These are phyloP conservation scores for Rotaria magnacalcarata DNA, from an alignment of 2,888 invertebrate genomes.

Conservation along the genomic window DNA sequence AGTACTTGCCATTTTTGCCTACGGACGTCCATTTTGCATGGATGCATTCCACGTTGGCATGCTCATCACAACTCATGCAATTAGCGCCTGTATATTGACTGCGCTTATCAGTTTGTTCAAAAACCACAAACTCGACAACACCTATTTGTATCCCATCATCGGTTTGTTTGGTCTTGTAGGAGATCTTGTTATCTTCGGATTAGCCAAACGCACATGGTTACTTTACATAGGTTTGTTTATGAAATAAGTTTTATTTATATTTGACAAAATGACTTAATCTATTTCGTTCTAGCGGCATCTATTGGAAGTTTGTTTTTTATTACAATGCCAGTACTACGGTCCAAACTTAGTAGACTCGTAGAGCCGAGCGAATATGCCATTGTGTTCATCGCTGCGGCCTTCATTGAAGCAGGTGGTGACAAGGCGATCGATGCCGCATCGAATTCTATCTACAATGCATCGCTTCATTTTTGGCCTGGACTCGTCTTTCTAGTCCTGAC, in stretches of 20 bases:
- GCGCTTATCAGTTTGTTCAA: background rate
- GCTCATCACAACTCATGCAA: background rate
- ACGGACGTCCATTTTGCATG: conserved; percentile 9
- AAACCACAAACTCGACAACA: background rate
- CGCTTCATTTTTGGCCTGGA: background rate
- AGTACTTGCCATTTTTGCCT: background rate
- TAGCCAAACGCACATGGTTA: background rate
- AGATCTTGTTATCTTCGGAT: background rate
- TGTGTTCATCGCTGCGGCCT: background rate
- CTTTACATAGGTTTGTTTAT: background rate
- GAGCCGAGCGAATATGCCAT: background rate
- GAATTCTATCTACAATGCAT: conserved; percentile 9
- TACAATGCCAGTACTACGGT: background rate
- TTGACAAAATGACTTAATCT: background rate
- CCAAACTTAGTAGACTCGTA: background rate
- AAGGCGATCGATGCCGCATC: background rate
- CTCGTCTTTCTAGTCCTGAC: background rate
- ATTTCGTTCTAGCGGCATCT: background rate
- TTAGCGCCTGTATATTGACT: background rate
- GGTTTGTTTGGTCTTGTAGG: background rate
- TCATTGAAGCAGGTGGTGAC: background rate
- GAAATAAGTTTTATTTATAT: background rate
- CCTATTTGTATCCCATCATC: background rate
- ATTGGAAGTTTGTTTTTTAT: conserved; percentile 27
- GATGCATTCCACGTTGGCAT: background rate